Evolutionary conservation across 2,113 vertebrate species (phyloP).

Genomic region (Athene cunicularia): DNA sequence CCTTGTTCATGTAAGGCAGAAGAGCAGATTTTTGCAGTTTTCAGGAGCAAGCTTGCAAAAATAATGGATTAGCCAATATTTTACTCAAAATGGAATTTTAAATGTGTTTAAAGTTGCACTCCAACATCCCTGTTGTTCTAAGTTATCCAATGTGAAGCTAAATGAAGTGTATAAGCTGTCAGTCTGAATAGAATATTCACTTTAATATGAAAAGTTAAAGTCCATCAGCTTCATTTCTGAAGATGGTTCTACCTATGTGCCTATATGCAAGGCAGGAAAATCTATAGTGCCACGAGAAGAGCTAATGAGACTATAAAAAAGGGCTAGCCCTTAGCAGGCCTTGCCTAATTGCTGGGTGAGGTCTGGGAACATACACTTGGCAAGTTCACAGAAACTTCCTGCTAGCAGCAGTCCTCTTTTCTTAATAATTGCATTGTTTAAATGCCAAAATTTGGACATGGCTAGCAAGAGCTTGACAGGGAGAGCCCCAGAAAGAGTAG

Average conservation of each 20-base stretch:
- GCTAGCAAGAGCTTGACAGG: neutral
- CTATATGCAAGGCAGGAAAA: neutral
- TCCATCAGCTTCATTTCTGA: neutral
- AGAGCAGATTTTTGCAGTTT: neutral
- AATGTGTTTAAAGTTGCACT: neutral
- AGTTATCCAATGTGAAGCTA: neutral
- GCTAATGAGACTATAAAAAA: slow-evolving; percentile 15
- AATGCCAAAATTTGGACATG: neutral
- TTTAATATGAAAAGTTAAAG: neutral
- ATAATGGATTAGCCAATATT: neutral
- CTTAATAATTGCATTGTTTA: neutral
- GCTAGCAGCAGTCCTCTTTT: neutral
- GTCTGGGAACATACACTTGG: neutral
- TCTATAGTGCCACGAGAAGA: neutral
- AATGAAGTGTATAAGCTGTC: neutral
- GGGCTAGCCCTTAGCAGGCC: neutral
- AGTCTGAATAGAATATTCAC: neutral
- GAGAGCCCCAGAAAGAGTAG: neutral
- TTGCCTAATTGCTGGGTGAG: neutral
- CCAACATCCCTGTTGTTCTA: neutral
- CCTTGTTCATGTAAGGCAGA: neutral
- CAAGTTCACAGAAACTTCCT: neutral
- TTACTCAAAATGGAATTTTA: neutral
- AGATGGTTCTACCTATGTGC: neutral
- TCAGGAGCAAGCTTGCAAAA: neutral